Conservation (phyloP, 2,888 invertebrate species). For the Embidobia sp. region DNA sequence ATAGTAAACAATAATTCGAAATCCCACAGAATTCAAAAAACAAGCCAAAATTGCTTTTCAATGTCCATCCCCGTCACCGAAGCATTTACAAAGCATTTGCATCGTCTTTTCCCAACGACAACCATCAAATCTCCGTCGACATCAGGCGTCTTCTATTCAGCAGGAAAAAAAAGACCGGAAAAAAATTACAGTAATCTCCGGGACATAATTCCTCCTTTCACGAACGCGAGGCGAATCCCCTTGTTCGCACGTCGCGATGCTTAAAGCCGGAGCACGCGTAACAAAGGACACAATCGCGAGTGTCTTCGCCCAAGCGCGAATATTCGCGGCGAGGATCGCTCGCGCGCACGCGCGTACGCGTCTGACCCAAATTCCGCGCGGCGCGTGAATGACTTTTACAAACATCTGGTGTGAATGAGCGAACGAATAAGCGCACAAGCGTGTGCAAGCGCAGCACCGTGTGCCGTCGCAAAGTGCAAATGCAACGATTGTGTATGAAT, state of each 20-base stretch:
- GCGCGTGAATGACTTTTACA: constrained; percentile 70
- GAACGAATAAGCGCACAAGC: constrained; percentile 56
- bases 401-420: constrained; percentile 62
- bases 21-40: too few relatives aligned
- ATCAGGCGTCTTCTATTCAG: too few relatives aligned
- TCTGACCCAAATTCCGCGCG: constrained; percentile 71
- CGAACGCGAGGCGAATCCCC: not conserved
- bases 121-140: too few relatives aligned
- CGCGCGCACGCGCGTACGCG: constrained; percentile 54
- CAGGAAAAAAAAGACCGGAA: too few relatives aligned
- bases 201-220: constrained; percentile 2
- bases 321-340: constrained; percentile 39
- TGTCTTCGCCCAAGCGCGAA: constrained; percentile 28
- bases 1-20: too few relatives aligned
- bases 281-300: constrained; percentile 8
- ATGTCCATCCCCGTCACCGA: too few relatives aligned
- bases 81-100: too few relatives aligned
- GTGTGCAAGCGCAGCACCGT: constrained; percentile 41
- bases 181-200: not conserved
- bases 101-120: too few relatives aligned
- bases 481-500: constrained; percentile 67
- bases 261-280: not conserved
- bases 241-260: constrained; percentile 17
- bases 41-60: too few relatives aligned
- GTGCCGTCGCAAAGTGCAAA: constrained; percentile 62